phyloP scores from a whole-genome alignment of 2,888 invertebrate genomes.

The Pristionchus mayeri region DNA sequence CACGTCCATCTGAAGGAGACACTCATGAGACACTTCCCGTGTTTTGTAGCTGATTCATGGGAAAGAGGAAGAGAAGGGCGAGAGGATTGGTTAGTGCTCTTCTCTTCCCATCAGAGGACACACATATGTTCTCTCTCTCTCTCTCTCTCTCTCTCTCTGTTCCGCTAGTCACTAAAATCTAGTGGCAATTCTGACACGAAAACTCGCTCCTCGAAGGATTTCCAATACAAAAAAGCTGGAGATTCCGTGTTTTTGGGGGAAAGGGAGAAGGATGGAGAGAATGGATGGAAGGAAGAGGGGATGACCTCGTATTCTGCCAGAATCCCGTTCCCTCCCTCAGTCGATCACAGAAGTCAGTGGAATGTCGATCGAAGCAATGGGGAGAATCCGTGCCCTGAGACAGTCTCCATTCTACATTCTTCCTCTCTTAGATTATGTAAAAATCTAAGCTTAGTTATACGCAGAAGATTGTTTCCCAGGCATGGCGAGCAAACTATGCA shows the following conservation, averaged over 20 bases:
- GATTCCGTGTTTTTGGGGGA: neutral
- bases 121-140: too few relatives aligned
- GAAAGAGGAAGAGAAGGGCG: neutral
- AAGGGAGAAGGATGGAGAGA: neutral
- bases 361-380: conserved; percentile 71
- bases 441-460: neutral
- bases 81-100: conserved; percentile 9
- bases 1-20: conserved; percentile 64
- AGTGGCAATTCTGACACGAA: conserved; percentile 30
- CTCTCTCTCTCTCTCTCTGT: neutral
- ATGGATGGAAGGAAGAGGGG: too few relatives aligned
- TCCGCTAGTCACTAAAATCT: conserved; percentile 25
- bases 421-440: neutral
- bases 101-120: neutral
- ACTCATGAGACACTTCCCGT: too few relatives aligned
- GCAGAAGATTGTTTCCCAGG: too few relatives aligned
- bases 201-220: neutral
- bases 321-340: conserved; percentile 37
- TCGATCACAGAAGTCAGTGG: conserved; percentile 61
- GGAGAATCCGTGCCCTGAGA: conserved; percentile 60
- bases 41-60: neutral
- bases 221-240: neutral
- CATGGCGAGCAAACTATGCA: too few relatives aligned
- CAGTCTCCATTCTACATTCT: too few relatives aligned
- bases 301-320: conserved; percentile 38